Evolutionary conservation across 2,797 vertebrate genomes (phyloP).

Genomic region (Silurus aristotelis): DNA sequence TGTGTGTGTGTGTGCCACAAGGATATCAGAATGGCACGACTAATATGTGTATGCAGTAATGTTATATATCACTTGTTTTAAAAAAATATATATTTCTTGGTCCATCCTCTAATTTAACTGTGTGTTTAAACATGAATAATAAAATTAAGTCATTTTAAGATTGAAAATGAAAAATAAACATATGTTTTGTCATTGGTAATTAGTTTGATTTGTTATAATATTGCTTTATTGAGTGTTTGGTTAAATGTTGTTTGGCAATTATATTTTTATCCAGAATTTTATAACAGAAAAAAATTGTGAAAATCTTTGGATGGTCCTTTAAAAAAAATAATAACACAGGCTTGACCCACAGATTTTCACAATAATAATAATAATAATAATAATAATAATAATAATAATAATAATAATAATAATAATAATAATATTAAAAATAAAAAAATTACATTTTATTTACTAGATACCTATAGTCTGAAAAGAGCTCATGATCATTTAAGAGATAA

Average conservation of each 20-base stretch:
- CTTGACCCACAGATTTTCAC: no score
- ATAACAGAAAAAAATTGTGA: neutral
- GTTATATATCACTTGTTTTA: neutral
- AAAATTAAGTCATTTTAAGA: neutral
- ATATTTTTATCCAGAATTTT: neutral
- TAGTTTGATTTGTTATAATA: neutral
- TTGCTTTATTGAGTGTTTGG: neutral
- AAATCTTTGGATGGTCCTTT: neutral
- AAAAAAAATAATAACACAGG: neutral
- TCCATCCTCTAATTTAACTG: neutral
- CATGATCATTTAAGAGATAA: neutral
- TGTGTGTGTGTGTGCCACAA: neutral
- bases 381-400: neutral
- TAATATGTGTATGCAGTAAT: constrained; percentile 3
- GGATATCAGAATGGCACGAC: neutral
- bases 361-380: no score
- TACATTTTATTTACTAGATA: neutral
- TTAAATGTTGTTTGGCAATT: no score
- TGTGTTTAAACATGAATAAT: neutral
- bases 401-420: neutral
- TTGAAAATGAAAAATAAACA: no score
- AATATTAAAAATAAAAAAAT: no score
- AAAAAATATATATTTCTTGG: neutral
- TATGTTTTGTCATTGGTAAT: neutral
- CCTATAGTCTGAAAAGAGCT: neutral